Percentiles rank a stretch among this genome's conserved stretches.
These are phyloP conservation scores for Rhopalosiphum padi DNA, from an alignment of 1,140 invertebrate genomes.

Conservation along the genomic window DNA sequence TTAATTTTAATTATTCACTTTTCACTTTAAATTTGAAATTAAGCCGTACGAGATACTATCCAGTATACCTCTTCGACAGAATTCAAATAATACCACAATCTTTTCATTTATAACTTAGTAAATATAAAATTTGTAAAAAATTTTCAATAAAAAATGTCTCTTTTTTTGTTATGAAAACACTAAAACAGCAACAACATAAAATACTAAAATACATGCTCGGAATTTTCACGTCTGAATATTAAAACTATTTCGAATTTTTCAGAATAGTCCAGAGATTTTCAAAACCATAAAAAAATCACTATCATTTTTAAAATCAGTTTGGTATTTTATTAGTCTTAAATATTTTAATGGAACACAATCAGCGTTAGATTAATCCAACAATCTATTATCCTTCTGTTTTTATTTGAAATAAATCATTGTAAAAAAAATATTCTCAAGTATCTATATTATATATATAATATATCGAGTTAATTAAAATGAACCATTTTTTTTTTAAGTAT, in stretches of 20 bases:
- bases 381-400: neutral
- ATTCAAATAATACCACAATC: neutral
- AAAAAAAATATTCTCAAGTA: neutral
- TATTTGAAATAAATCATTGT: neutral
- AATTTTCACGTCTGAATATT: neutral
- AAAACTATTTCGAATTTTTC: too few species aligned
- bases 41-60: neutral
- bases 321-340: neutral
- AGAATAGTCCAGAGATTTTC: too few species aligned
- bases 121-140: neutral
- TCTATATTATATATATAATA: neutral
- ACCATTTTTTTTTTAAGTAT: neutral
- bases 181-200: neutral
- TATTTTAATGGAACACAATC: neutral
- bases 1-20: constrained; percentile 10
- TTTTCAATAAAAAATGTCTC: neutral
- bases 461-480: neutral
- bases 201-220: neutral
- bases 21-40: neutral
- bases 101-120: neutral
- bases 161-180: neutral
- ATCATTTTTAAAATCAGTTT: neutral
- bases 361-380: neutral
- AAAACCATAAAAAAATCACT: too few species aligned
- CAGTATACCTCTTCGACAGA: neutral